Evolutionary conservation across 1,140 invertebrate species (phyloP), one percentile per base, ranked within the genome.

Genomic region (Conus ventricosus): DNA sequence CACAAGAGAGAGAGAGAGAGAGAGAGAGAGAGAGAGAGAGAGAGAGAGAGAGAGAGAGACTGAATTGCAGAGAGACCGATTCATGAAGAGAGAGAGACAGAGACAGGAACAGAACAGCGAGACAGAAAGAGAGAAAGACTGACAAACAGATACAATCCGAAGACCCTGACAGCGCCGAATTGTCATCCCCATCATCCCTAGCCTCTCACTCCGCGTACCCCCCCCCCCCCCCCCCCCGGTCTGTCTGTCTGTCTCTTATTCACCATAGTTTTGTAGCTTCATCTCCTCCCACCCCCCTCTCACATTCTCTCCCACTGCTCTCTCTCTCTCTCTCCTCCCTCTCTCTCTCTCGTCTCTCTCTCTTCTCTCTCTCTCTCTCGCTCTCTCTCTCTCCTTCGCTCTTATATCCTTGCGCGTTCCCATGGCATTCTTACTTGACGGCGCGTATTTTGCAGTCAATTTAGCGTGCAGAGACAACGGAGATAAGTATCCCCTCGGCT

Each of bases 371-470:
- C 11, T 23, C 67, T 23, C 67, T 20, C 20, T 4, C 3, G 0
- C 20, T 23, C 67, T 23, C 67, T 23, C 67, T 20, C 11, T 23
- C 20, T 23, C 67, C 4, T 0, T 23, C 67, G 4, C 15, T n/a
- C 15, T 23, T 20, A 13, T 71, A 20, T 4, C 11, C 67, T 71
- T 23, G 67, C 23, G 11, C 67, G 11, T 23, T 71, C 20, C 67
- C 67, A n/a, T 13, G 20, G 20, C 67, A 71, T 71, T 71, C 67
- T 71, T 10, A 71, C 17, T 23, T 71, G 67, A 71, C 67, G 67
- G 67, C 11, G 67, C 67, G 67, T 71, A 71, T 71, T 71, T 71
- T 71, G 67, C 67, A 71, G 67, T 71, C 67, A 71, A 71, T 71
- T 71, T 71, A n/a, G 67, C 67, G 67, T 71, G 67, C 67, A 71